Percentiles rank a stretch among this genome's conserved stretches.
Evolutionary conservation across 2,888 invertebrate genomes (phyloP).

Genomic region (Folsomia candida): DNA sequence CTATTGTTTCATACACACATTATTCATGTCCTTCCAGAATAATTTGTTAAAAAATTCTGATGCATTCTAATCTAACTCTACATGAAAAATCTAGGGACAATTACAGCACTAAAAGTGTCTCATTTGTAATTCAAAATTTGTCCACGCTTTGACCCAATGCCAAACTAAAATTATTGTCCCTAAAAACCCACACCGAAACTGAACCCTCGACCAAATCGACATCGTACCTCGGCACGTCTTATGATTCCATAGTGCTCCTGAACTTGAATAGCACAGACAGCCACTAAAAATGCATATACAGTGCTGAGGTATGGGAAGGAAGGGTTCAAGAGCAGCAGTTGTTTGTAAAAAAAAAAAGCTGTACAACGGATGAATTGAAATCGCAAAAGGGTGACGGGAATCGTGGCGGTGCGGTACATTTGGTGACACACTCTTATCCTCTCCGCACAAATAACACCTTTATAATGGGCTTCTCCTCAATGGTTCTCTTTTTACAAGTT

Average conservation of each 20-base stretch:
- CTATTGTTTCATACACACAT: neutral
- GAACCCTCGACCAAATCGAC: no score
- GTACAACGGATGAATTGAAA: neutral
- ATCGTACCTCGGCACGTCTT: neutral
- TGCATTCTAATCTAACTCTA: neutral
- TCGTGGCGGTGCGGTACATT: neutral
- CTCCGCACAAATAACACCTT: neutral
- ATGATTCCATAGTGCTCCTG: neutral
- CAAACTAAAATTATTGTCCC: no score
- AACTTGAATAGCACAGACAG: neutral
- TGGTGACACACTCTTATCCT: neutral
- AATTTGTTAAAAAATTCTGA: constrained; percentile 2
- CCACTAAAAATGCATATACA: neutral
- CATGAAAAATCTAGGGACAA: neutral
- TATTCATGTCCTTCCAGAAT: neutral
- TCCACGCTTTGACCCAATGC: neutral
- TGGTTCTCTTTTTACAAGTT: neutral
- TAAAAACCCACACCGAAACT: no score
- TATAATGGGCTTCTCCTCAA: neutral
- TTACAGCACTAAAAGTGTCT: neutral
- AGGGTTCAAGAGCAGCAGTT: neutral
- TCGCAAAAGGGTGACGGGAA: neutral
- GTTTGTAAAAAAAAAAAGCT: neutral
- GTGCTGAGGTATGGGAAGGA: neutral
- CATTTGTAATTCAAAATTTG: neutral